Evolutionary conservation across 2,113 vertebrate genomes (phyloP), one percentile per base, ranked within the genome.

Genomic region (Tetrao urogallus): DNA sequence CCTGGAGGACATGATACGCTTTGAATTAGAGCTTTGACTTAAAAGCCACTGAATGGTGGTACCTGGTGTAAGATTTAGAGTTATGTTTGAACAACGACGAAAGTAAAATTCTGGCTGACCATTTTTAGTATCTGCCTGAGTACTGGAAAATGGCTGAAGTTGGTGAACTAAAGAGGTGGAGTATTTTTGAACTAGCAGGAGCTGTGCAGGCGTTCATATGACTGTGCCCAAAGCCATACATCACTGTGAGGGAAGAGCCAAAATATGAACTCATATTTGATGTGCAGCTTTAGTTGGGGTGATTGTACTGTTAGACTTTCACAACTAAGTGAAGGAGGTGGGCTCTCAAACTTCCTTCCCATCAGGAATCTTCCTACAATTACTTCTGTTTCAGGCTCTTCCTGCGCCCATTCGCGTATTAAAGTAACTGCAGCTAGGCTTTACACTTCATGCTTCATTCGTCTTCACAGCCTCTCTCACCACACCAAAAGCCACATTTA

Each of bases 291-390:
- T 77, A 43, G 42, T 71, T 71, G 77, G 74, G 67, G 82, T 67
- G 89, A 50, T 61, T 47, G 28, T 92, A 34, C 90, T 92, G 24
- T 95, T 1, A 17, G 24, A 4, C 89, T 95, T 58, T 3, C 13
- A 95, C 48, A 74, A 94, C 89, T 61, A 92, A 94, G 77, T 78
- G 78, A 88, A 63, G 89, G 87, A 93, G 81, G 30, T 89, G 90
- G 84, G 91, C 78, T 90, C 78, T 70, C 65, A 91, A 91, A 92
- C 93, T 98, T 97, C 97, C 97, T 98, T 97, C 97, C 97, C 66
- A 63, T 93, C 94, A 96, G 97, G 97, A 96, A 94, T 96, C 94
- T 94, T 96, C 76, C 78, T 81, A 88, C 94, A 97, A 90, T 97
- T 89, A 85, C 87, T 96, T 94, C 71, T 93, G 88, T 86, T 96